Percentiles rank a stretch among this genome's conserved stretches.
Conservation (phyloP, 2,888 invertebrate genomes). For the Lasioglossum villosulum region DNA sequence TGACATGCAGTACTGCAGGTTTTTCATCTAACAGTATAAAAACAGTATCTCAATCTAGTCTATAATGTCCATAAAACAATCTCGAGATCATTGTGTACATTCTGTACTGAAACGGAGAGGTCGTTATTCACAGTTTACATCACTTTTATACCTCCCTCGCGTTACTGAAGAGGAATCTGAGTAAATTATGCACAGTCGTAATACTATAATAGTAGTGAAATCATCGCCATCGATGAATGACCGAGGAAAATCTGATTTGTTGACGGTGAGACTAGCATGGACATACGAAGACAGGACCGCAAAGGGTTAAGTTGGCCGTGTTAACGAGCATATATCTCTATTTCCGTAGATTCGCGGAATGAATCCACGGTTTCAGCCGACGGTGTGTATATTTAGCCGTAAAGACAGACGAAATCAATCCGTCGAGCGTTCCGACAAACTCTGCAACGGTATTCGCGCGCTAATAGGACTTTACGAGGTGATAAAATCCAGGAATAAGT, state of each 20-base stretch:
- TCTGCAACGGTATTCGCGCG: background rate
- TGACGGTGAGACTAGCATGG: background rate
- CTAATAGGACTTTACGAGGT: conserved; percentile 5
- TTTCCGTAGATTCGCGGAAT: background rate
- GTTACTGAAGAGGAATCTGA: background rate
- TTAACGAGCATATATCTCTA: background rate
- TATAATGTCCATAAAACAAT: no score
- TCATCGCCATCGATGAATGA: background rate
- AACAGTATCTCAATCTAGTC: background rate
- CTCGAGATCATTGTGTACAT: background rate
- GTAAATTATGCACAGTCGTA: background rate
- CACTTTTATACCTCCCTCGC: background rate
- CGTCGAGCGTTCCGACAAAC: background rate
- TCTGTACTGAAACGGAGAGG: background rate
- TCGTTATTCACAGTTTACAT: background rate
- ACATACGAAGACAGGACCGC: background rate
- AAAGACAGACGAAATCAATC: conserved; percentile 6
- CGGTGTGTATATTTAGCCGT: conserved; percentile 12
- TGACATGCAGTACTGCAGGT: background rate
- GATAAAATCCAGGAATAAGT: background rate
- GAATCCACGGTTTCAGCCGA: background rate
- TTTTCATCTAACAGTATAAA: background rate
- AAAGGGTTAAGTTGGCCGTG: background rate
- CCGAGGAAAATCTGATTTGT: background rate
- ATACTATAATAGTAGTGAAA: background rate